Evolutionary conservation across 2,888 invertebrate genomes (phyloP), one percentile per base, ranked within the genome.

Genomic region (Odontocolon sp.): DNA sequence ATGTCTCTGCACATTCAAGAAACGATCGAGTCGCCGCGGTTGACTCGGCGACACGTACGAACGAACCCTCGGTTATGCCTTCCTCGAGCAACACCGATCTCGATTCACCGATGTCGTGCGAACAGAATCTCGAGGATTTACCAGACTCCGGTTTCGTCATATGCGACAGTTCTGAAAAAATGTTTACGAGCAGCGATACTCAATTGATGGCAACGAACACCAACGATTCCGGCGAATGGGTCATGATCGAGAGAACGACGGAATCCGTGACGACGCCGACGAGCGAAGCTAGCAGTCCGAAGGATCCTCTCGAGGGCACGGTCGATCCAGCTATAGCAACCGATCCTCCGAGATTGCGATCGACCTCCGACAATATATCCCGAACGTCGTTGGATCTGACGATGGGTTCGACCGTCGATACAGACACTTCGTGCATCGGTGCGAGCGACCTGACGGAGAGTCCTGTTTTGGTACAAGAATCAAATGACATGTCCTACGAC

Each of bases 81-180:
- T 81, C 82, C 40, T 87, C 87, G 8, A 87, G 80, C 61, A 80
- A 84, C 4, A 89, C 89, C 3, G 90, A 90, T 74, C 83, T 89
- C 6, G 90, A 90, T 72, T 89, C 89, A 2, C 87, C 89, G 1
- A 90, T 90, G 90, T 88, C 89, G 2, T 90, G 86, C 70, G 89
- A 90, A 54, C 89, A 88, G 50, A 88, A 87, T 0, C 83, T 86
- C 59, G 88, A 89, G 42, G 87, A 88, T 59, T 59, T 88, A 2
- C 87, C 87, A 0, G 88, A 89, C 68, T 88, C 89, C 11, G 89
- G 87, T 38, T 89, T 81, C 40, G 80, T 83, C 1, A 76, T 80
- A 28, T 81, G 79, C 61, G 87, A 89, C 42, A 86, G 84, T 47
- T 87, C 88, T 0, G 88, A 88, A 23, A 88, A 88, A 67, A 86